Conservation (phyloP, 1,140 invertebrate species). For the Drosophila leontia region DNA sequence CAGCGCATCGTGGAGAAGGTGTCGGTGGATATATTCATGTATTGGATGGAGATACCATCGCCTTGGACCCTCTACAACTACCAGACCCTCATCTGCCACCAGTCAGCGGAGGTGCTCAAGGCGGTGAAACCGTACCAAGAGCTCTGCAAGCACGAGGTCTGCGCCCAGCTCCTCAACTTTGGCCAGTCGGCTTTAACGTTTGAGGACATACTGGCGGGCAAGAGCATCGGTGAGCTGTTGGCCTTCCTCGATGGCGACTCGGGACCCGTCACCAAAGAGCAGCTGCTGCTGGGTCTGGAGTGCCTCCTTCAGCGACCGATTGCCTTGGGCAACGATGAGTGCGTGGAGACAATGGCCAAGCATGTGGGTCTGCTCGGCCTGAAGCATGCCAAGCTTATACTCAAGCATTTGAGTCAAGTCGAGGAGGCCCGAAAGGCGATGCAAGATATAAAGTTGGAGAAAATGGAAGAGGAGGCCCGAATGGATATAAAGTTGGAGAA, state of each 20-base stretch:
- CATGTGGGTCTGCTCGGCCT: constrained; percentile 39
- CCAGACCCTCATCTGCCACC: constrained; percentile 49
- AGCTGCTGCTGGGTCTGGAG: constrained; percentile 29
- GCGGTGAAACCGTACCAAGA: constrained; percentile 11
- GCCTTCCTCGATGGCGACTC: constrained; percentile 52
- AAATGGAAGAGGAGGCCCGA: not conserved
- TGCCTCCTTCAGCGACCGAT: constrained; percentile 48
- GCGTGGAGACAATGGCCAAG: constrained; percentile 54
- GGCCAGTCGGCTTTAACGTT: constrained; percentile 48
- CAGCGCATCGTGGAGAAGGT: constrained; percentile 61
- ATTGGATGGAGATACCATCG: constrained; percentile 65
- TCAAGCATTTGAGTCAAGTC: constrained; percentile 21
- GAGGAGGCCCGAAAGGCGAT: not conserved
- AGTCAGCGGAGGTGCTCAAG: constrained; percentile 17
- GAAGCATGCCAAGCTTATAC: constrained; percentile 20
- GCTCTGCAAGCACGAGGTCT: constrained; percentile 29
- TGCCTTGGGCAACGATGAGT: constrained; percentile 68
- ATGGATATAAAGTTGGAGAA: too few relatives aligned
- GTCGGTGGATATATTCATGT: constrained; percentile 63
- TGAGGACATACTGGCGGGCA: constrained; percentile 35
- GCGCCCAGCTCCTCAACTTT: constrained; percentile 45
- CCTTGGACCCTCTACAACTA: constrained; percentile 31
- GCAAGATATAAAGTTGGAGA: not conserved
- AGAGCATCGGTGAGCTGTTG: constrained; percentile 62
- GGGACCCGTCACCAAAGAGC: not conserved